Conservation (phyloP, 1,140 invertebrate species). For the Zaprionus gabonicus region DNA sequence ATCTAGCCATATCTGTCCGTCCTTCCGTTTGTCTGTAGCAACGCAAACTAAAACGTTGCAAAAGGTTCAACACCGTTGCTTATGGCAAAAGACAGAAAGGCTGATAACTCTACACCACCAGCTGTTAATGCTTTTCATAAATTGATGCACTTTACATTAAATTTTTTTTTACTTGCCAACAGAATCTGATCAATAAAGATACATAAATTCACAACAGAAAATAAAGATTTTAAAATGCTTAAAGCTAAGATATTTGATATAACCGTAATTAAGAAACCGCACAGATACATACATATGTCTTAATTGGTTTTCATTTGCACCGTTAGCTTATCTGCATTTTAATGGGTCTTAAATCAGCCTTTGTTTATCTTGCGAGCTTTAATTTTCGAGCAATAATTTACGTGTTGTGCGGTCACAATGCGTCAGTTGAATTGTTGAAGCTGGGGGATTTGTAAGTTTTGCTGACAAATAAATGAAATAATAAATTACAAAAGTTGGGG, state of each 20-base stretch:
- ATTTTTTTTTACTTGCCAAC: too few relatives aligned
- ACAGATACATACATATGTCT: not conserved
- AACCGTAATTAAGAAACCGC: not conserved
- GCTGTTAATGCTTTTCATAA: too few relatives aligned
- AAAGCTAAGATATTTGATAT: not conserved
- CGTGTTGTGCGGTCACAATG: constrained; percentile 56
- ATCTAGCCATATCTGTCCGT: too few relatives aligned
- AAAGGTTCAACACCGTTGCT: too few relatives aligned
- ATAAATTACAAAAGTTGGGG: constrained; percentile 73
- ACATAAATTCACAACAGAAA: too few relatives aligned
- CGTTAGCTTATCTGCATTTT: constrained; percentile 28
- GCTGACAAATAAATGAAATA: constrained; percentile 78
- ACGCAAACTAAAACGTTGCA: too few relatives aligned
- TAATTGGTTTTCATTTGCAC: constrained; percentile 16
- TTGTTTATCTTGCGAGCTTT: constrained; percentile 46
- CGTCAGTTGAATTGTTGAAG: constrained; percentile 31
- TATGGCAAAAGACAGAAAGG: too few relatives aligned
- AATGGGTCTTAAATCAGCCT: constrained; percentile 63
- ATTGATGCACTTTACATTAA: too few relatives aligned
- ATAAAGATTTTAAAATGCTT: too few relatives aligned
- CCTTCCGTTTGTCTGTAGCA: too few relatives aligned
- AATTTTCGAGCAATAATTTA: constrained; percentile 74
- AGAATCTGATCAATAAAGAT: too few relatives aligned
- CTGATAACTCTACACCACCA: too few relatives aligned
- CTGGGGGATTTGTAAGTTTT: constrained; percentile 64